Conservation (phyloP, 2,113 vertebrate species). For the Meles meles region DNA sequence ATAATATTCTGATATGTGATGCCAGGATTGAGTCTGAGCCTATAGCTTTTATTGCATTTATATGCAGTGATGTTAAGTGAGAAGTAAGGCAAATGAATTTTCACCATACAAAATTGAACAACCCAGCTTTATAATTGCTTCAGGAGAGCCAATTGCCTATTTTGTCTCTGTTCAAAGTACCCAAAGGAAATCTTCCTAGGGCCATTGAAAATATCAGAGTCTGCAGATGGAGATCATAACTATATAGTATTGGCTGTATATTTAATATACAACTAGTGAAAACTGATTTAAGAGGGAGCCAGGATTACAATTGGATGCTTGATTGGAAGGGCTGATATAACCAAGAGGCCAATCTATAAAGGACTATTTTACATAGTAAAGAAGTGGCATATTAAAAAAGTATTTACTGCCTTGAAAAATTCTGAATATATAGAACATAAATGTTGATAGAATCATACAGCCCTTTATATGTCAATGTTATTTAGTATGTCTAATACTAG, state of each 20-base stretch:
- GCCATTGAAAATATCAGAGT: constrained; percentile 69
- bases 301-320: constrained; percentile 67
- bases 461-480: constrained; percentile 50
- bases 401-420: constrained; percentile 57
- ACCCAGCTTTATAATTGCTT: constrained; percentile 74
- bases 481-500: neutral
- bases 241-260: constrained; percentile 67
- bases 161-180: constrained; percentile 76
- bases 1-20: constrained; percentile 48
- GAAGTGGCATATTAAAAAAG: constrained; percentile 37
- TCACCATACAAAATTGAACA: constrained; percentile 72
- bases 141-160: constrained; percentile 69
- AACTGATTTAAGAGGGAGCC: constrained; percentile 68
- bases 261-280: constrained; percentile 71
- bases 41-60: constrained; percentile 67
- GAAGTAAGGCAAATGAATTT: constrained; percentile 71
- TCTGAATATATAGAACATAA: constrained; percentile 45
- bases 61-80: constrained; percentile 62
- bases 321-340: constrained; percentile 68
- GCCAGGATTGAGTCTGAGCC: constrained; percentile 49
- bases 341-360: constrained; percentile 67
- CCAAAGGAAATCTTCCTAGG: constrained; percentile 76
- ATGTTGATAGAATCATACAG: constrained; percentile 42
- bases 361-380: constrained; percentile 68
- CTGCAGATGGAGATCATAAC: constrained; percentile 76